These are phyloP conservation scores for Diadumene lineata DNA, from an alignment of 92 coral and sea anemone genomes.

Conservation along the genomic window DNA sequence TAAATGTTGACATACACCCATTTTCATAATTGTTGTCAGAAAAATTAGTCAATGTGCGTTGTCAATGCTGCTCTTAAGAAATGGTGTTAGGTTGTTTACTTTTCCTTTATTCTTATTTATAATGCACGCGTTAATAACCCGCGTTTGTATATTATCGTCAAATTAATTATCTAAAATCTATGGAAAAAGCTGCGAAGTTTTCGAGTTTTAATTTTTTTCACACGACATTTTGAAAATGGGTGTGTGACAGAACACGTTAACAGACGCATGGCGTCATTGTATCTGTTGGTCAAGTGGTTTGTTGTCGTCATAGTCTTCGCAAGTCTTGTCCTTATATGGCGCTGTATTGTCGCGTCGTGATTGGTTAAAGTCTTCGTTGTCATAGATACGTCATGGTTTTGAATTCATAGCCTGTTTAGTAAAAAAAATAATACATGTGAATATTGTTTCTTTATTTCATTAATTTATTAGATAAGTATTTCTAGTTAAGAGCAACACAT, in stretches of 20 bases:
- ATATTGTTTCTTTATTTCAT: too few relatives aligned
- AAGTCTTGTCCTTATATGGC: conserved; percentile 11
- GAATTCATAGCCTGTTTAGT: conserved; percentile 3
- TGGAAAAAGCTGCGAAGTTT: too few relatives aligned
- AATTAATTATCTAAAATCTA: not conserved
- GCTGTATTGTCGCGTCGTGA: not conserved
- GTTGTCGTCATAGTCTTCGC: not conserved
- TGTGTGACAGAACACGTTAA: not conserved
- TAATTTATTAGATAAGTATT: too few relatives aligned
- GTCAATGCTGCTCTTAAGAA: not conserved
- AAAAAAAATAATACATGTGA: not conserved
- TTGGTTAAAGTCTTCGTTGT: conserved; percentile 19
- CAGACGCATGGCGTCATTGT: not conserved
- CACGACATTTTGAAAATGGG: not conserved
- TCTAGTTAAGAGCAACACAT: too few relatives aligned
- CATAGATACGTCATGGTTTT: conserved; percentile 15
- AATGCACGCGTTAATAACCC: not conserved
- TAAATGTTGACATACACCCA: not conserved
- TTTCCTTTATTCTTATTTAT: not conserved
- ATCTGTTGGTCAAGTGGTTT: not conserved
- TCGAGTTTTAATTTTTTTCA: not conserved
- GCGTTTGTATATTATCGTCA: not conserved
- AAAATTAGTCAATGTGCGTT: not conserved
- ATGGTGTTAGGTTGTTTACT: not conserved
- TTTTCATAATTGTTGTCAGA: not conserved